Conservation (phyloP, 2,113 vertebrate genomes). For the Peromyscus maniculatus region DNA sequence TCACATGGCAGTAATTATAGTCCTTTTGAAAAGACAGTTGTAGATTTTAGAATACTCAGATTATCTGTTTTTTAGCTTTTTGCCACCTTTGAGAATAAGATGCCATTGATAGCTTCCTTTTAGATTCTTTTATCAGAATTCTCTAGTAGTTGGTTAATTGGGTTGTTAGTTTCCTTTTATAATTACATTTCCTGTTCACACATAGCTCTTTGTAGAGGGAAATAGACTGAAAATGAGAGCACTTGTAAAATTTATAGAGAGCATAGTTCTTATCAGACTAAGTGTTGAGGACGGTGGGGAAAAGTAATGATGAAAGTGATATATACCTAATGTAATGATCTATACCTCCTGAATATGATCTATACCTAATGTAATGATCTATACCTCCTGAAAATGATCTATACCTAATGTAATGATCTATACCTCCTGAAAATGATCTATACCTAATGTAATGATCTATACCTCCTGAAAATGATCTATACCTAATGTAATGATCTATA, state of each 20-base stretch:
- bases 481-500: too few relatives aligned
- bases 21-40: slow-evolving; percentile 28
- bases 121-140: slow-evolving; percentile 7
- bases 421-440: too few relatives aligned
- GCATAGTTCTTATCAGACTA: background rate
- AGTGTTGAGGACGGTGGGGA: background rate
- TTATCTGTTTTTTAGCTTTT: slow-evolving; percentile 32
- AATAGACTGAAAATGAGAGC: slow-evolving; percentile 12
- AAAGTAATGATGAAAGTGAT: background rate
- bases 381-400: too few relatives aligned
- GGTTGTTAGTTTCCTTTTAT: slow-evolving; percentile 36
- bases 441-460: too few relatives aligned
- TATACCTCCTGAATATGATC: background rate
- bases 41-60: slow-evolving; percentile 11
- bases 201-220: background rate
- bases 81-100: slow-evolving; percentile 35
- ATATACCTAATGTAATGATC: background rate
- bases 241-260: slow-evolving; percentile 6
- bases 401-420: too few relatives aligned
- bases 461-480: too few relatives aligned
- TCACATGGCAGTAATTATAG: background rate
- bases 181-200: background rate
- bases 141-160: slow-evolving; percentile 17
- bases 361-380: too few relatives aligned
- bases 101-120: slow-evolving; percentile 38